Evolutionary conservation across 2,797 vertebrate species (phyloP).

Genomic region (Artibeus jamaicensis): DNA sequence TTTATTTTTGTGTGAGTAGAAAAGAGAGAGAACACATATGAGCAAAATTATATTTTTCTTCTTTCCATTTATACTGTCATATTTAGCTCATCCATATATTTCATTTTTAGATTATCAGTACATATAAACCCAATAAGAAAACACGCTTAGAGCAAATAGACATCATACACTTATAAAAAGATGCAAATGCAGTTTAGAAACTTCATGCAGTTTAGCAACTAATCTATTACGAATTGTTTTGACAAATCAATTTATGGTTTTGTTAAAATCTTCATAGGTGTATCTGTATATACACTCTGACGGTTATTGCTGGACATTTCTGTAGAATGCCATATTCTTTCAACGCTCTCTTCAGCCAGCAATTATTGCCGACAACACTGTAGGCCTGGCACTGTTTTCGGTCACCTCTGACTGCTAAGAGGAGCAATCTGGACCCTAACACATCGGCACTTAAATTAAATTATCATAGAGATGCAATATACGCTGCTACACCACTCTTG

Average conservation of each 20-base stretch:
- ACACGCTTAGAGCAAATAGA: constrained; percentile 18
- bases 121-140: constrained; percentile 65
- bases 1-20: constrained; percentile 71
- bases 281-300: neutral
- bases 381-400: constrained; percentile 49
- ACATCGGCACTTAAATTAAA: constrained; percentile 70
- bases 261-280: constrained; percentile 44
- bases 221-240: constrained; percentile 57
- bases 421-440: constrained; percentile 65
- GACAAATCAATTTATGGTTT: constrained; percentile 60
- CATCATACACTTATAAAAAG: constrained; percentile 26
- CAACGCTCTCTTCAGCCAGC: constrained; percentile 59
- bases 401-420: constrained; percentile 63
- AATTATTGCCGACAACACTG: constrained; percentile 68
- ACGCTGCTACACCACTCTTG: neutral
- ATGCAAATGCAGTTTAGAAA: constrained; percentile 49
- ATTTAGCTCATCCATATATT: constrained; percentile 62
- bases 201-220: neutral
- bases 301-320: constrained; percentile 46
- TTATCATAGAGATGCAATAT: constrained; percentile 73
- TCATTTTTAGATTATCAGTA: constrained; percentile 72
- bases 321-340: constrained; percentile 50
- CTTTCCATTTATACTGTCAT: constrained; percentile 53
- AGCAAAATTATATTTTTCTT: constrained; percentile 56
- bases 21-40: constrained; percentile 59